Evolutionary conservation across 2,113 vertebrate species (phyloP), one percentile per base, ranked within the genome.

Genomic region (Carassius auratus): DNA sequence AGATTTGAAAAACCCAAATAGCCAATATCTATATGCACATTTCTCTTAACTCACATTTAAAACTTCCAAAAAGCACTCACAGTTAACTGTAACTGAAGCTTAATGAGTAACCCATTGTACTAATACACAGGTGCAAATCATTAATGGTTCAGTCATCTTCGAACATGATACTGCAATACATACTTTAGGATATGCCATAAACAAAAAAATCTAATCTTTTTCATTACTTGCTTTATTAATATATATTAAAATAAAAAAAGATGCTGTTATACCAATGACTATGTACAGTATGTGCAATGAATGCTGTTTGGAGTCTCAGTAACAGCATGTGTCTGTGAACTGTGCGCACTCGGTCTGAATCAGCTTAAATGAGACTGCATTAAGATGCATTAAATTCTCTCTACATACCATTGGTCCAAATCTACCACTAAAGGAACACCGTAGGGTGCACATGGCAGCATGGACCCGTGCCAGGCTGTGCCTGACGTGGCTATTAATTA

Each of bases 401-500:
- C 75, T 12, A 42, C 23, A 57, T 61, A 36, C 69, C 55, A 74
- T 55, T 15, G 15, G 52, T 68, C 62, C 61, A 78, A 45, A 38
- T 69, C 62, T 85, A 48, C 19, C 71, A 76, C 71, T 62, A 64
- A 59, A 84, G 36, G 26, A 75, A 64, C 57, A 36, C 38, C 13
- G 17, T 61, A 23, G 55, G 42, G 38, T 26, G 36, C 57, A 66
- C 73, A 21, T 76, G 61, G 57, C 23, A 10, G 52, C 74, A 42
- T 50, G 62, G 66, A 71, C 10, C 52, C 3, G 17, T 19, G 83
- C 68, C 86, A 85, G 45, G 5, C 30, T 13, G 36, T 8, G 77
- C 15, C 36, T 55, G 83, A 71, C 69, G 30, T 64, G 59, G 73
- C 23, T 76, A 89, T 89, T 89, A 85, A 87, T 85, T 87, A 55